Conservation (phyloP, 1,140 invertebrate species). For the Trichomalopsis sarcophagae region DNA sequence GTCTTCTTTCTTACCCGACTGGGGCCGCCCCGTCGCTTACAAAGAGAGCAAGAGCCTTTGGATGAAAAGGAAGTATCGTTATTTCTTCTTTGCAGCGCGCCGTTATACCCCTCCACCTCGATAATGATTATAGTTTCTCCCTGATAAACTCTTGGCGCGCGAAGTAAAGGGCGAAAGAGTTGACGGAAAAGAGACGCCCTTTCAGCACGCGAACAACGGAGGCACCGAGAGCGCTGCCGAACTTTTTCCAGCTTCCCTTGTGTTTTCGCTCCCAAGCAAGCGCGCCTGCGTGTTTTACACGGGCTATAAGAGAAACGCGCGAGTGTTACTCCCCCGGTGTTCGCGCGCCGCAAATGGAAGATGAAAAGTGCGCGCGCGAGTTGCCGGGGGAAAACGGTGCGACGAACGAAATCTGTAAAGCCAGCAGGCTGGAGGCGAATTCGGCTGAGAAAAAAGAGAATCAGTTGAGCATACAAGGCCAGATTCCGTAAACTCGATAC, state of each 20-base stretch:
- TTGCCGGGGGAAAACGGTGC: neutral
- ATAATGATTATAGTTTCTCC: slow-evolving; percentile 14
- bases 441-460: neutral
- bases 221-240: neutral
- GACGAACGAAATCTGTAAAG: neutral
- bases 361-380: neutral
- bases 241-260: neutral
- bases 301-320: neutral
- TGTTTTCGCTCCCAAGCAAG: too few relatives aligned
- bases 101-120: neutral
- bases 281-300: too few relatives aligned
- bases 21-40: neutral
- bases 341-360: neutral
- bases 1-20: too few relatives aligned
- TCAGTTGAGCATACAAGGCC: slow-evolving; percentile 3
- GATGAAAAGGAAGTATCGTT: slow-evolving; percentile 22
- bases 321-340: neutral
- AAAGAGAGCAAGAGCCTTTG: slow-evolving; percentile 19
- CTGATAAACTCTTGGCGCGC: neutral
- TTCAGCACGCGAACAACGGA: neutral
- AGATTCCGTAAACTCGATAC: slow-evolving; percentile 15
- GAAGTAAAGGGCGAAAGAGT: neutral
- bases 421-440: neutral
- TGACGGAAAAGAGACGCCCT: neutral
- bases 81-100: neutral